Conservation (phyloP, 2,888 invertebrate species). For the Disparrhopalites patrizii region DNA sequence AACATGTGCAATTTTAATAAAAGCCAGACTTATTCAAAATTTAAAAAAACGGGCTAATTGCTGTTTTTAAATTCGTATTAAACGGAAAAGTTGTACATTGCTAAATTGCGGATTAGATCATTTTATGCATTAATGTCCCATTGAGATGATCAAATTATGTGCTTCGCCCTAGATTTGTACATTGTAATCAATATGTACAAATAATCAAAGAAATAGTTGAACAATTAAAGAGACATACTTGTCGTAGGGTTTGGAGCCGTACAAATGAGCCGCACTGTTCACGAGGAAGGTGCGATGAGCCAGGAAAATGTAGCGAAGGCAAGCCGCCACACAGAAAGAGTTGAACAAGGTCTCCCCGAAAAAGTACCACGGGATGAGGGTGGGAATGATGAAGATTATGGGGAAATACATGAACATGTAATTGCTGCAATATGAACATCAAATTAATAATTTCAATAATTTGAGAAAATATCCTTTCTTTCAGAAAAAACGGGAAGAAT, state of each 20-base stretch:
- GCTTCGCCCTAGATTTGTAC: no score
- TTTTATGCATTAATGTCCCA: no score
- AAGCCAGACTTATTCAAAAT: no score
- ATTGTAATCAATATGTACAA: no score
- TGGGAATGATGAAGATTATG: slow-evolving; percentile 52
- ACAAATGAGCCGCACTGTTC: slow-evolving; percentile 75
- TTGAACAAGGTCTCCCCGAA: slow-evolving; percentile 57
- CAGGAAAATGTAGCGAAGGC: slow-evolving; percentile 55
- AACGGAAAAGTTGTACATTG: no score
- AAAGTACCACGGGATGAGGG: slow-evolving; percentile 53
- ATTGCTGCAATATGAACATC: not conserved
- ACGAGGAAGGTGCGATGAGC: slow-evolving; percentile 78
- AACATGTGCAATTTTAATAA: no score
- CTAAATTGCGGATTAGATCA: no score
- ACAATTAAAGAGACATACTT: no score
- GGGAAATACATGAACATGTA: not conserved
- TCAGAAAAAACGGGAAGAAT: not conserved
- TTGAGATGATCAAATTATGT: no score
- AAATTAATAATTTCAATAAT: not conserved
- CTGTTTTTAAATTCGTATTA: no score
- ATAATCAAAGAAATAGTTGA: no score
- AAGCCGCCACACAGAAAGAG: slow-evolving; percentile 53
- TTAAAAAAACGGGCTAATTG: no score
- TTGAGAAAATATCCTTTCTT: not conserved
- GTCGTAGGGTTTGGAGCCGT: slow-evolving; percentile 73